Percentiles rank a stretch among this genome's conserved stretches.
phyloP scores from a whole-genome alignment of 2,113 vertebrate species.

The Prionailurus viverrinus region DNA sequence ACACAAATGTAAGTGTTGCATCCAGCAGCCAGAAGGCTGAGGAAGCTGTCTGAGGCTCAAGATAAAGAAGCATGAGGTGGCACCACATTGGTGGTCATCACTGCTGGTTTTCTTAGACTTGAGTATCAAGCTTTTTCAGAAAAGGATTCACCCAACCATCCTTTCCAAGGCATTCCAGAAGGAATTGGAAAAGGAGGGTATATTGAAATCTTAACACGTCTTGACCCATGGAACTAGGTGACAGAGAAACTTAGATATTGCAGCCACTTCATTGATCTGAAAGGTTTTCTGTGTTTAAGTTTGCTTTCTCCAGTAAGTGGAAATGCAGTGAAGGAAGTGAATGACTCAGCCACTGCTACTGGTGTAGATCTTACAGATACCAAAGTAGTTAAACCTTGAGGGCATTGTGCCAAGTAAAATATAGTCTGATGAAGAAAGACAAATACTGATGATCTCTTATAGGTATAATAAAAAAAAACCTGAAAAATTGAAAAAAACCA shows the following conservation, averaged over 20 bases:
- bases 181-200: constrained; percentile 93
- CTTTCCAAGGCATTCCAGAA: constrained; percentile 98
- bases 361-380: constrained; percentile 94
- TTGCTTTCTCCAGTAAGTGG: constrained; percentile 97
- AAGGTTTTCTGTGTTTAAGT: constrained; percentile 97
- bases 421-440: neutral
- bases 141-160: constrained; percentile 97
- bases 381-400: constrained; percentile 90
- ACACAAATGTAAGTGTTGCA: constrained; percentile 83
- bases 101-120: constrained; percentile 93
- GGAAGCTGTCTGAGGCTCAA: constrained; percentile 94
- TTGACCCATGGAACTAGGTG: constrained; percentile 92
- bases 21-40: constrained; percentile 81
- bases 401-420: neutral
- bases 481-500: neutral
- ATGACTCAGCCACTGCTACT: constrained; percentile 93
- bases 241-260: constrained; percentile 97
- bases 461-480: neutral
- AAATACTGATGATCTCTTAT: neutral
- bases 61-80: constrained; percentile 94
- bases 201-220: constrained; percentile 94
- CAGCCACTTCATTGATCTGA: constrained; percentile 94
- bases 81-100: constrained; percentile 93
- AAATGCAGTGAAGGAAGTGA: constrained; percentile 96
- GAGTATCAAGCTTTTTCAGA: constrained; percentile 93